Percentiles rank a stretch among this genome's conserved stretches.
Conservation (phyloP, 2,113 vertebrate species). For the Podiceps cristatus region DNA sequence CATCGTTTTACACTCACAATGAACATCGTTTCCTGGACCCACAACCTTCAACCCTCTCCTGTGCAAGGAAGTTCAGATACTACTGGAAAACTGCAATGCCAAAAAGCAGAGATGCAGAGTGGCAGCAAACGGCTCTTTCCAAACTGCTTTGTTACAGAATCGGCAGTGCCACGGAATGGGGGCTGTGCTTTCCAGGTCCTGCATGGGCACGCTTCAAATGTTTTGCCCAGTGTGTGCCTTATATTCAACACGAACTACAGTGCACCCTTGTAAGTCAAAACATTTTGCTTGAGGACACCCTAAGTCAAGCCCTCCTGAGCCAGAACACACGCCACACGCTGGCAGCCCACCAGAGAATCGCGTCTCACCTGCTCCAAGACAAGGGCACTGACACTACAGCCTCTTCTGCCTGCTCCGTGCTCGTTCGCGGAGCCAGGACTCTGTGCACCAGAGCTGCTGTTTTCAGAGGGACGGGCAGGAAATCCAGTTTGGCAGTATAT, state of each 20-base stretch:
- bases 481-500: background rate
- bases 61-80: background rate
- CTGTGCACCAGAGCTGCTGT: background rate
- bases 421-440: background rate
- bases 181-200: background rate
- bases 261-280: fast-evolving
- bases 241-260: fast-evolving
- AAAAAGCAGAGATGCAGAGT: background rate
- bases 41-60: background rate
- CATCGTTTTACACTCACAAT: background rate
- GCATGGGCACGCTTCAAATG: fast-evolving
- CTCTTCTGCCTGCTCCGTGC: background rate
- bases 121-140: background rate
- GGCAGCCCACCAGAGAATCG: background rate
- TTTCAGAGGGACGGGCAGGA: background rate
- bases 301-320: background rate
- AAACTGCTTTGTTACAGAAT: background rate
- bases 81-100: background rate
- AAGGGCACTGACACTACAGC: fast-evolving
- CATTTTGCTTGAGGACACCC: background rate
- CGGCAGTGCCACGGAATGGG: fast-evolving
- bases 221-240: fast-evolving
- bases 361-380: fast-evolving
- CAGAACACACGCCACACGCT: background rate
- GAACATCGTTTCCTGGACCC: background rate